These are phyloP conservation scores for Azorinus chamasolen DNA, from an alignment of 2,888 invertebrate species.

Conservation along the genomic window DNA sequence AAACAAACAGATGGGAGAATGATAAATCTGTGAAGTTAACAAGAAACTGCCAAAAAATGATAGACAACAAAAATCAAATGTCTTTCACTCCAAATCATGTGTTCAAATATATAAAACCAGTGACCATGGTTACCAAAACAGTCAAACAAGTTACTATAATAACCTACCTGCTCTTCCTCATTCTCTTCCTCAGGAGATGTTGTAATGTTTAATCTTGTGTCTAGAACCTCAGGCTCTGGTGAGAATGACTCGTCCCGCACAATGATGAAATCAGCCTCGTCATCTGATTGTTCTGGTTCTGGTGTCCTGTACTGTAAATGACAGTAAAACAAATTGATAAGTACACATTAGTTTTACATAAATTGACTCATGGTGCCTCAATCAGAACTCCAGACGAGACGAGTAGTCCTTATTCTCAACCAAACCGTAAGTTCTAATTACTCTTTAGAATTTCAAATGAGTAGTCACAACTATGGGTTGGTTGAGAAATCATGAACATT, in stretches of 20 bases:
- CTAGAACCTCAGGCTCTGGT: slow-evolving; percentile 62
- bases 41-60: not conserved
- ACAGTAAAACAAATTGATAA: too few relatives aligned
- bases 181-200: slow-evolving; percentile 68
- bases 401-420: too few relatives aligned
- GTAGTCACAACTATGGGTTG: too few relatives aligned
- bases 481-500: too few relatives aligned
- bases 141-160: not conserved
- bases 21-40: not conserved
- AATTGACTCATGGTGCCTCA: too few relatives aligned
- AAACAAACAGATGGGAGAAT: too few relatives aligned
- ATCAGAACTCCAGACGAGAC: too few relatives aligned
- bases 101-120: too few relatives aligned
- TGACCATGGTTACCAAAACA: not conserved
- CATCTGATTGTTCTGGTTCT: slow-evolving; percentile 51
- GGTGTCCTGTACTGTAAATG: slow-evolving; percentile 47
- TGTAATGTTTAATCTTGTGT: slow-evolving; percentile 51
- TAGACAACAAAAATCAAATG: too few relatives aligned
- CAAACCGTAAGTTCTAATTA: too few relatives aligned
- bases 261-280: slow-evolving; percentile 70
- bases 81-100: not conserved
- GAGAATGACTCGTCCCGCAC: slow-evolving; percentile 67
- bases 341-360: too few relatives aligned
- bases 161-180: slow-evolving; percentile 60
- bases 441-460: too few relatives aligned